phyloP scores from a whole-genome alignment of 2,113 vertebrate species.

The Indicator maculatus region DNA sequence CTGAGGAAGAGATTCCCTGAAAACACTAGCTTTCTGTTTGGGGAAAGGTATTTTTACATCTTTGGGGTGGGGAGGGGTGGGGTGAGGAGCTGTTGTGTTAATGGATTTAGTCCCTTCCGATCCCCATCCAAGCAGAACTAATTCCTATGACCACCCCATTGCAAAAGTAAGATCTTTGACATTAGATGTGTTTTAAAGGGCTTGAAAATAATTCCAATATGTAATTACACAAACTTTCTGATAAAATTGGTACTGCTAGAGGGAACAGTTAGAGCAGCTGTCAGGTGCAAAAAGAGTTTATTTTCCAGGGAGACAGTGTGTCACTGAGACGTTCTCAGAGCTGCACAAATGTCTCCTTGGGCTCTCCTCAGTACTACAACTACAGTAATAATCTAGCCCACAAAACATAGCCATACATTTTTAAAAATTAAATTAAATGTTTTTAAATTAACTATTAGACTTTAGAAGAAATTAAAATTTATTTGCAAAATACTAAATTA shows the following conservation, averaged over 20 bases:
- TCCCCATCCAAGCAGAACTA: background rate
- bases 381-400: background rate
- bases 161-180: background rate
- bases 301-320: background rate
- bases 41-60: background rate
- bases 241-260: background rate
- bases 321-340: background rate
- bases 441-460: background rate
- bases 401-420: background rate
- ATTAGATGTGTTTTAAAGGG: background rate
- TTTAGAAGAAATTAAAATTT: background rate
- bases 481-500: background rate
- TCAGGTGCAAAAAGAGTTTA: background rate
- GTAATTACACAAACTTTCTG: background rate
- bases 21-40: background rate
- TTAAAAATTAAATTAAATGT: too few species aligned
- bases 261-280: background rate
- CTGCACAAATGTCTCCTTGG: background rate
- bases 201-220: background rate
- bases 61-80: background rate
- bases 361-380: background rate
- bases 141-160: background rate
- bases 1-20: background rate
- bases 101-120: background rate
- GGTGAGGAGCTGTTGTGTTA: background rate